These are phyloP conservation scores for Antheraea yamamai DNA, from an alignment of 2,888 invertebrate genomes.

Conservation along the genomic window DNA sequence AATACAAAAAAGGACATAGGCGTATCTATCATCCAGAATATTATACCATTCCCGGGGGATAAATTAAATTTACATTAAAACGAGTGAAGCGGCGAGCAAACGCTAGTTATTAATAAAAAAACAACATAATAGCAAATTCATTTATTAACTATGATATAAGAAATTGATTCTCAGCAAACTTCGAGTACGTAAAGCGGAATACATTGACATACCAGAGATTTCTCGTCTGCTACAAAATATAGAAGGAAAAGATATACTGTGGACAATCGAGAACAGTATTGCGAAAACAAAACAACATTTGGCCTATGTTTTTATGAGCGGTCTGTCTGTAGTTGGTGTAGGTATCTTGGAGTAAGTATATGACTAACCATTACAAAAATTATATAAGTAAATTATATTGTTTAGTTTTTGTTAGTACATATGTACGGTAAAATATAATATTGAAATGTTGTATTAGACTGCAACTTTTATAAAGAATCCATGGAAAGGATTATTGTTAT, in stretches of 20 bases:
- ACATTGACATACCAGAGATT: slow-evolving; percentile 64
- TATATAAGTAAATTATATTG: no score
- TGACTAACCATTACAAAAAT: slow-evolving; percentile 1
- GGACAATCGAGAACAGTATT: slow-evolving; percentile 58
- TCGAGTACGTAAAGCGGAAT: slow-evolving; percentile 65
- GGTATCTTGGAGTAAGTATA: slow-evolving; percentile 65
- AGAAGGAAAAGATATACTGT: slow-evolving; percentile 58
- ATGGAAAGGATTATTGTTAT: no score
- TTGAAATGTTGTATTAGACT: no score
- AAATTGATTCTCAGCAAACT: slow-evolving; percentile 51
- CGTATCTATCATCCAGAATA: no score
- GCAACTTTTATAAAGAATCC: no score
- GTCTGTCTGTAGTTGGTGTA: slow-evolving; percentile 56
- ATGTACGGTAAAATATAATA: no score
- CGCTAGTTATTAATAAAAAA: background rate
- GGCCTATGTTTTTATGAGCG: slow-evolving; percentile 61
- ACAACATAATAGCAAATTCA: background rate
- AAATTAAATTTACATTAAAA: no score
- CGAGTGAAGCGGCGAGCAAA: no score
- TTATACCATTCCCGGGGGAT: no score
- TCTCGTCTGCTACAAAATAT: slow-evolving; percentile 52
- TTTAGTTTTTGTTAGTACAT: no score
- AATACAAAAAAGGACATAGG: no score
- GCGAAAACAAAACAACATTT: slow-evolving; percentile 42
- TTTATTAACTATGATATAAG: background rate